Conservation (phyloP, 37 sponge, comb jelly and placozoan species). For the Aphrocallistes beatrix region DNA sequence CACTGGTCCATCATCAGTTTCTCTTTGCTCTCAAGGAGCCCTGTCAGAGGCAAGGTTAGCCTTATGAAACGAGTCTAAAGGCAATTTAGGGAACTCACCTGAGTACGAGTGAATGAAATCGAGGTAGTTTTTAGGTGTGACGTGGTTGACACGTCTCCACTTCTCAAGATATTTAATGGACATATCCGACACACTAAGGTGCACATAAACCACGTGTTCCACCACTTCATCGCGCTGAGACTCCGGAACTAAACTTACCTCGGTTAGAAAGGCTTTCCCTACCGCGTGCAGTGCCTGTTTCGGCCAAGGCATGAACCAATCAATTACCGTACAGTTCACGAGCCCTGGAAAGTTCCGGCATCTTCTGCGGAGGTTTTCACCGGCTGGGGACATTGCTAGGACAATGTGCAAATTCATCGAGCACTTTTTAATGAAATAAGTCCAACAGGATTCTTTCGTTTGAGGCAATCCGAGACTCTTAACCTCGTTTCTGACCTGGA, state of each 20-base stretch:
- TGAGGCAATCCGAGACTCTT: slow-evolving; percentile 63
- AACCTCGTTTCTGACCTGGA: slow-evolving; percentile 78
- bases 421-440: slow-evolving; percentile 82
- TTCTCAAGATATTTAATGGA: slow-evolving; percentile 76
- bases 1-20: slow-evolving; percentile 83
- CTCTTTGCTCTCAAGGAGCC: slow-evolving; percentile 77
- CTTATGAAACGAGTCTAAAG: neutral
- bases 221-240: slow-evolving; percentile 49
- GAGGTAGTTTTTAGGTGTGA: slow-evolving; percentile 98
- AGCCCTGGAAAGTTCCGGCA: slow-evolving; percentile 98
- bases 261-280: slow-evolving; percentile 80
- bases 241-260: slow-evolving; percentile 69
- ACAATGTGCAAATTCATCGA: slow-evolving; percentile 92
- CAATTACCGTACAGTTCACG: slow-evolving; percentile 87
- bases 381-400: slow-evolving; percentile 88
- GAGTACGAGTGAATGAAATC: slow-evolving; percentile 88
- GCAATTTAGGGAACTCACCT: neutral
- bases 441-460: slow-evolving; percentile 83
- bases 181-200: slow-evolving; percentile 67
- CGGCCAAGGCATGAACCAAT: slow-evolving; percentile 99
- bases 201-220: slow-evolving; percentile 87
- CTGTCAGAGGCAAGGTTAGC: neutral
- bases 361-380: slow-evolving; percentile 82
- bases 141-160: slow-evolving; percentile 84
- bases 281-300: slow-evolving; percentile 93